These are phyloP conservation scores for Drosophila takahashii DNA, from an alignment of 1,140 invertebrate genomes.

Conservation along the genomic window DNA sequence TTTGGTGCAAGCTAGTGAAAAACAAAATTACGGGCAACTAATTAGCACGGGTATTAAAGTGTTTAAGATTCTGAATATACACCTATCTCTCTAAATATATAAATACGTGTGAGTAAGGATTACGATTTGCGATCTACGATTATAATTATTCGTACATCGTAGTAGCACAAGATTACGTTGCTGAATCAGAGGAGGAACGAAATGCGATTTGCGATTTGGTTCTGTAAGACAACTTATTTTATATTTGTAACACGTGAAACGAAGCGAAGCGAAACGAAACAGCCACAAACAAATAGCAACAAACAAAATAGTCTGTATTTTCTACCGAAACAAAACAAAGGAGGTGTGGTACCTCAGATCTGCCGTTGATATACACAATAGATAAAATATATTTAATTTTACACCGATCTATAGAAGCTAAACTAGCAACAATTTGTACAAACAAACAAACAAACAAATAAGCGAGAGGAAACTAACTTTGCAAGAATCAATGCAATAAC, in stretches of 20 bases:
- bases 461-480: constrained; percentile 18
- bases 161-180: constrained; percentile 40
- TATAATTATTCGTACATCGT: constrained; percentile 23
- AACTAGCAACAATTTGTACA: constrained; percentile 59
- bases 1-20: constrained; percentile 34
- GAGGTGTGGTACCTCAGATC: constrained; percentile 29
- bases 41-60: constrained; percentile 77
- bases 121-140: constrained; percentile 20
- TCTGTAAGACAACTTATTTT: constrained; percentile 22
- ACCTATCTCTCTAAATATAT: constrained; percentile 35
- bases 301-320: constrained; percentile 66
- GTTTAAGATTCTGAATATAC: constrained; percentile 61
- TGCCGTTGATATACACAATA: constrained; percentile 64
- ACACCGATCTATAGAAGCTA: constrained; percentile 61
- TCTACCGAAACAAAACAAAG: constrained; percentile 30
- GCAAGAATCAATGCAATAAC: constrained; percentile 41
- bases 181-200: constrained; percentile 2
- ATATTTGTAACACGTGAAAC: constrained; percentile 17
- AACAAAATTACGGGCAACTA: constrained; percentile 48
- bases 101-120: constrained; percentile 35
- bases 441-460: constrained; percentile 15
- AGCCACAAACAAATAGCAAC: constrained; percentile 39
- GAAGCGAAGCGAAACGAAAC: constrained; percentile 1
- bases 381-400: constrained; percentile 59
- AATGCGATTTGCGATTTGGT: constrained; percentile 30